Base-by-base conservation (phyloP, 2,888 invertebrate genomes). In the Dolichopus griseipennis region DNA sequence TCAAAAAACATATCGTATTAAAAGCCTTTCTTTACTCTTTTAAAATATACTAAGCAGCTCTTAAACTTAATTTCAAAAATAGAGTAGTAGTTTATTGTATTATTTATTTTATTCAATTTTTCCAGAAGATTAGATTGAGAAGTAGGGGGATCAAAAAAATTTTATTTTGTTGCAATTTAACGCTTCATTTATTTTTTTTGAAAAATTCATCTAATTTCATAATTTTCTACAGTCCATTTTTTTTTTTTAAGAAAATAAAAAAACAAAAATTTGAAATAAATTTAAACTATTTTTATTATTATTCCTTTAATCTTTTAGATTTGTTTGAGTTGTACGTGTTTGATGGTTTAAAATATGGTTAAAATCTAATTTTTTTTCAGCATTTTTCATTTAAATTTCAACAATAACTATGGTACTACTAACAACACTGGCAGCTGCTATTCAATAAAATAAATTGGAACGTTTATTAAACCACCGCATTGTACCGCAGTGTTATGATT, bases 221-320 rank as follows among this genome's bases (percentile, higher is more conserved):
- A 52, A 52, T 52, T 52, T 52, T 52, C 52, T 52, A 52, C 52
- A 52, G 52, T 52, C 52, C 52, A 52, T 52, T 52, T 52, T 52
- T 52, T 52, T 43, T 43, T 15, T 10, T 4, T 43, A 43, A 43
- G 3, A 52, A 52, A 52, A 52, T 27, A 27, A 18, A 52, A 52
- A 52, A 52, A n/a, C 1, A 52, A 52, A 18, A 52, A 52, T 4
- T 4, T 27, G 27, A 27, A 27, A 27, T 27, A 5, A 27, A 27
- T 27, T 5, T 27, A 27, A 27, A 27, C 27, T 27, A 27, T 27
- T 27, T 27, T 27, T 27, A 4, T 27, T 27, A 4, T 27, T 27
- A 27, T 27, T 27, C 27, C 5, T 18, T 6, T 18, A 18, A n/a
- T 18, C 18, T 52, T 52, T 15, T 15, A 52, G 12, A 52, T 52